Base-by-base conservation (phyloP, 2,797 vertebrate genomes). In the Diplodus sargus region DNA sequence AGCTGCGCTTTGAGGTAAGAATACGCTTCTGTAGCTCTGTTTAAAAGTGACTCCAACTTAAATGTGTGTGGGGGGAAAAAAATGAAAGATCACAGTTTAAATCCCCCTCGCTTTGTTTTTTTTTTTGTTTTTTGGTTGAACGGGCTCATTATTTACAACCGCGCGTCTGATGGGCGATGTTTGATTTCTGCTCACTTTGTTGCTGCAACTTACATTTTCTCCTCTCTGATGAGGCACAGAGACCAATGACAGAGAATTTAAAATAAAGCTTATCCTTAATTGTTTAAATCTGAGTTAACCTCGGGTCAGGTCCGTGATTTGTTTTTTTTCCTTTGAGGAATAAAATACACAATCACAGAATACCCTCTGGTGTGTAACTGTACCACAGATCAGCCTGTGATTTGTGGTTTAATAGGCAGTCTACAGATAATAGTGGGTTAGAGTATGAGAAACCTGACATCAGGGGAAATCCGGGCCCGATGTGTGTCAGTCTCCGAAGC, bases 1-100 rank as follows among this genome's bases (percentile, higher is more conserved):
- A 85, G 79, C 82, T 81, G 85, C 79, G 81, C 85, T 79, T 65
- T 52, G 87, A 92, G 95, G 94, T 95, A 90, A 92, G 93, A 88
- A 81, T 34, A 73, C 43, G 11, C 15, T 28, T 76, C 66, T 10
- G n/a, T 54, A 39, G 49, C 64, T 85, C 17, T 22, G 11, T 12
- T 39, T 6, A 2, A 70, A 77, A 84, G 69, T 87, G 61, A 74
- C 17, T 82, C 51, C 49, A 85, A 87, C 81, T 86, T 85, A 4
- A 23, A 70, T 20, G 30, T 30, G 6, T 25, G 30, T 39, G 28
- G 28, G 28, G 28, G 10, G 2, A 34, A 34, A 34, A 34, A 9
- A 39, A 39, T 80, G 42, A 54, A 17, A 30, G 12, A 16, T 3
- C 3, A 5, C 6, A 51, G 12, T 68, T 20, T 2, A 5, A 61